Base-by-base conservation (phyloP, 2,888 invertebrate species). In the Troglohyphantes excavatus region DNA sequence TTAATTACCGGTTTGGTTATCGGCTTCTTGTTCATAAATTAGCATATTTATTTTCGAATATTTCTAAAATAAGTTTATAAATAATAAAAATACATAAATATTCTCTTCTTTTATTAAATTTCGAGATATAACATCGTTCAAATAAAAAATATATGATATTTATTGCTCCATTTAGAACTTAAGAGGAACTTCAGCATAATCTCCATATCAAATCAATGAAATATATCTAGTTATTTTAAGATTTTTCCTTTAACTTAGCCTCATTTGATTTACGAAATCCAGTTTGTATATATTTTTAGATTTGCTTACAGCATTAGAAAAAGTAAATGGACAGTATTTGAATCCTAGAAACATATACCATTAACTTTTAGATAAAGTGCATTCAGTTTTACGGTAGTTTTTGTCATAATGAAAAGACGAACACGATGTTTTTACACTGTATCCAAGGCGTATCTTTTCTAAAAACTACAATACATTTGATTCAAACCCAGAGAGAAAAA, bases 401-500 rank as follows among this genome's bases (percentile, higher is more conserved):
- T 19, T 75, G 23, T 65, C 43, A 33, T 63, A 26, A 43, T 65
- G 39, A 65, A 63, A 78, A n/a, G 7, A 78, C 43, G 23, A 78
- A 59, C 29, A 43, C 75, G 39, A 17, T 23, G 21, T 63, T 63
- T 63, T 65, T 39, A 29, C 63, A 29, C 39, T 9, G 63, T 23
- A 29, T 78, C 21, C 39, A 19, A 63, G 33, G 17, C 13, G n/a
- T 53, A 53, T 17, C 53, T 53, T 3, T n/a, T 33, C 33, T 33
- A 33, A 33, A 33, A 53, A 53, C 53, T 53, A 53, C 53, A 53
- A 53, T 17, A 29, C 19, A 72, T 83, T 72, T 83, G 72, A 72
- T 61, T 75, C 65, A 53, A 65, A 83, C 72, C 21, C 73, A 73
- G 46, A 63, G n/a, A 78, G 53, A 17, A 43, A 68, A n/a, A 68